A percentile compares a stretch with the other conserved stretches of the same genome.
These are phyloP conservation scores for Morpho achilles DNA, from an alignment of 2,888 invertebrate species.

Conservation along the genomic window DNA sequence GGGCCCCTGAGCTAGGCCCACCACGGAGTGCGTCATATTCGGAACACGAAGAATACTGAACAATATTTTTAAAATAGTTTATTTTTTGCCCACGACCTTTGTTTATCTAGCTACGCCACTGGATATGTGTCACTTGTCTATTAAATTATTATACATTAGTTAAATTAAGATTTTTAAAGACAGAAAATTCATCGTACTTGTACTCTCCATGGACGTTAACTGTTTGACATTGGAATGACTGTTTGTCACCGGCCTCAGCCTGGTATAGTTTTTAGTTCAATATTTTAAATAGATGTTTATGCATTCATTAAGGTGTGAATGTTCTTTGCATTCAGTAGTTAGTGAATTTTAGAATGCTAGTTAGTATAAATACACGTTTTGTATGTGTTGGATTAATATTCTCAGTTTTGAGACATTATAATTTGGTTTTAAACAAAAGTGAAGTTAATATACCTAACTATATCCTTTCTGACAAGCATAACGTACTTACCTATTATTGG, in stretches of 20 bases:
- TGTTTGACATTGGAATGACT: conserved; percentile 16
- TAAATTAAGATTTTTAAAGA: too few relatives aligned
- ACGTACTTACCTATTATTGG: conserved; percentile 2
- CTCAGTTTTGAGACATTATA: background rate
- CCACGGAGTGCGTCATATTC: too few relatives aligned
- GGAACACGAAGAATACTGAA: too few relatives aligned
- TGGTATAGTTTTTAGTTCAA: conserved; percentile 66
- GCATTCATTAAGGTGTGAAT: conserved; percentile 66
- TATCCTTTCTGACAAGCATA: conserved; percentile 2
- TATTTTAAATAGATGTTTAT: conserved; percentile 71
- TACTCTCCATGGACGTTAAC: too few relatives aligned
- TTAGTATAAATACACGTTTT: conserved; percentile 70
- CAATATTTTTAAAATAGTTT: too few relatives aligned
- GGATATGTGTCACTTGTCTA: too few relatives aligned
- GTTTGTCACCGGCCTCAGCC: conserved; percentile 54
- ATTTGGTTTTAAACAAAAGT: conserved; percentile 13
- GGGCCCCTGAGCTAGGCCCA: too few relatives aligned
- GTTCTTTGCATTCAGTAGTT: conserved; percentile 72
- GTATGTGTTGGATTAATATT: conserved; percentile 39
- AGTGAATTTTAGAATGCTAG: conserved; percentile 79
- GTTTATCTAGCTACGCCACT: too few relatives aligned
- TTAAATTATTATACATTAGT: too few relatives aligned
- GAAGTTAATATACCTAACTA: conserved; percentile 7
- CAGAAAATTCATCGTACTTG: too few relatives aligned
- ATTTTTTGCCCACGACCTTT: too few relatives aligned